Evolutionary conservation across 1,140 invertebrate species (phyloP).

Genomic region (Drosophila auraria): DNA sequence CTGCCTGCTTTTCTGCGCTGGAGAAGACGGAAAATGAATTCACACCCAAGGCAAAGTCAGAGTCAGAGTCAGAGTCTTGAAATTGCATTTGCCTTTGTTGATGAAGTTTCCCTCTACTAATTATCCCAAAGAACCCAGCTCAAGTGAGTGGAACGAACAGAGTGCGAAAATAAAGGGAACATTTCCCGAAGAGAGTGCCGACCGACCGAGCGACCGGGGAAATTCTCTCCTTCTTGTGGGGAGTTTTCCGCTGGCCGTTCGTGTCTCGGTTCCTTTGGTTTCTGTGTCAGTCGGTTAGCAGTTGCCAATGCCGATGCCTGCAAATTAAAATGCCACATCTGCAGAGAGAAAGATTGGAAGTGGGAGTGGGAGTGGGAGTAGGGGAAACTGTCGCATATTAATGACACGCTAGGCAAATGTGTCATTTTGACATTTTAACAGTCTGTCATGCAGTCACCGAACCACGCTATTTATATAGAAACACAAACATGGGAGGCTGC

Average conservation of each 20-base stretch:
- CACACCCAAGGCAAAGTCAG: conserved; percentile 28
- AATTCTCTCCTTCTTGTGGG: conserved; percentile 32
- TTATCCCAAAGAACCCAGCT: conserved; percentile 23
- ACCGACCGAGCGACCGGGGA: conserved; percentile 19
- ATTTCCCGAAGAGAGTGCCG: conserved; percentile 29
- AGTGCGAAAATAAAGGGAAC: conserved; percentile 69
- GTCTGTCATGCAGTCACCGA: conserved; percentile 81
- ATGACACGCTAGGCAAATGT: conserved; percentile 83
- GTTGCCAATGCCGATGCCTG: conserved; percentile 58
- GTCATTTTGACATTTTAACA: conserved; percentile 84
- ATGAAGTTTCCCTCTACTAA: conserved; percentile 38
- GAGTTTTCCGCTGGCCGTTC: conserved; percentile 37
- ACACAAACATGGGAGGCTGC: conserved; percentile 67
- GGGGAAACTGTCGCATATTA: conserved; percentile 75
- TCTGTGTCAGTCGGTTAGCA: conserved; percentile 83
- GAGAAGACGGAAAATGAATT: conserved; percentile 22
- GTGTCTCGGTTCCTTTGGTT: conserved; percentile 49
- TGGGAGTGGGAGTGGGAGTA: neutral
- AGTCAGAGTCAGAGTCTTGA: conserved; percentile 20
- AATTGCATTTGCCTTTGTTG: conserved; percentile 49
- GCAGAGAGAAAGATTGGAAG: conserved; percentile 2
- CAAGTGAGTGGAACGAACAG: conserved; percentile 10
- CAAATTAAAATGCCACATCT: conserved; percentile 69
- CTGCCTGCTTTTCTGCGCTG: conserved; percentile 4
- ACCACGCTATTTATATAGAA: conserved; percentile 75